Percentiles rank a stretch among this genome's conserved stretches.
phyloP scores from a whole-genome alignment of 1,140 invertebrate species.

The Zaprionus davidi region DNA sequence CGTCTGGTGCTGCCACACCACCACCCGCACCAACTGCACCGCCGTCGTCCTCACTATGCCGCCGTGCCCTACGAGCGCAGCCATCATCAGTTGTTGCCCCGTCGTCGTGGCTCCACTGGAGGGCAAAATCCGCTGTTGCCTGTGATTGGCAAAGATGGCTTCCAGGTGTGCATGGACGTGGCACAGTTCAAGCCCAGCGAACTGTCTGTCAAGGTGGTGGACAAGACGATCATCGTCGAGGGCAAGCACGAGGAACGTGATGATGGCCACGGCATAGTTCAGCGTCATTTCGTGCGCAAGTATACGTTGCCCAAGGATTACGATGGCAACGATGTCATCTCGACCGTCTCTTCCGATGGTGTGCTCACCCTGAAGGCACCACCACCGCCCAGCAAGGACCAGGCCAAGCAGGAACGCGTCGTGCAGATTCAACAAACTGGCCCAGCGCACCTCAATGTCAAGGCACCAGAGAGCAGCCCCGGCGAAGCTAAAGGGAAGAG shows the following conservation, averaged over 20 bases:
- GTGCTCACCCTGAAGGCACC: constrained; percentile 89
- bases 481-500: constrained; percentile 47
- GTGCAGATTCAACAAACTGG: constrained; percentile 85
- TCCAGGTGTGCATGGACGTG: constrained; percentile 91
- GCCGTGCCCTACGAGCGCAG: constrained; percentile 51
- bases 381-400: constrained; percentile 80
- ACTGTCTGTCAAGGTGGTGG: constrained; percentile 91
- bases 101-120: constrained; percentile 28
- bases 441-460: constrained; percentile 80
- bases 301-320: constrained; percentile 90
- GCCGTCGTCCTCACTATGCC: constrained; percentile 47
- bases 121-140: constrained; percentile 55
- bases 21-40: constrained; percentile 41
- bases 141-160: constrained; percentile 86
- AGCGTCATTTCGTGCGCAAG: constrained; percentile 89
- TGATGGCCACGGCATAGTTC: constrained; percentile 90
- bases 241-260: constrained; percentile 91
- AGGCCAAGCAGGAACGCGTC: constrained; percentile 83
- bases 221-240: constrained; percentile 88
- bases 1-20: constrained; percentile 55
- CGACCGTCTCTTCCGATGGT: constrained; percentile 90
- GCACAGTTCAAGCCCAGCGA: constrained; percentile 94
- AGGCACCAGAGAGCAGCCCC: constrained; percentile 50
- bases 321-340: constrained; percentile 87
- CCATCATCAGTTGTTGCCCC: constrained; percentile 48